Evolutionary conservation across 2,888 invertebrate genomes (phyloP), one percentile per base, ranked within the genome.

Genomic region (Cinara cedri): DNA sequence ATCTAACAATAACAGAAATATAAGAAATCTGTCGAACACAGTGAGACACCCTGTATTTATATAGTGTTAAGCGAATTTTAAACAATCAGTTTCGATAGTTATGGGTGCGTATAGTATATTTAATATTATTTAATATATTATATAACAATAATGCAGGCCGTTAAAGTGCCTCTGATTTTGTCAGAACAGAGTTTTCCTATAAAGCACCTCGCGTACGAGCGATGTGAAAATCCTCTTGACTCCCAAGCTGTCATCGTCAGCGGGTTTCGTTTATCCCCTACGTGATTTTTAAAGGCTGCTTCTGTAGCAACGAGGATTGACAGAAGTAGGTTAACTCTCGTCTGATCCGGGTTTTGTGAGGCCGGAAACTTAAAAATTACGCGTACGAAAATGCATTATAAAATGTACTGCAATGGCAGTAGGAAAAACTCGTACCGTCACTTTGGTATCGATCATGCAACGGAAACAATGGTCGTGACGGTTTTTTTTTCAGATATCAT

Each of bases 91-190:
- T 26, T 1, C 3, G 49, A 14, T n/a, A n/a, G 14, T 19, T 0
- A 34, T 19, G 19, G 26, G 3, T 6, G 34, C 6, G 34, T 34
- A 34, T n/a, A 34, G 34, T 49, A 26, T 14, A n/a, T n/a, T n/a
- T n/a, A n/a, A n/a, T n/a, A n/a, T n/a, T n/a, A n/a, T n/a, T n/a
- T n/a, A n/a, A n/a, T n/a, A 26, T 49, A 24, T 19, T 49, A 19
- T 4, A 26, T 34, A 19, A 55, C 6, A 34, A 34, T 34, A 19
- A 55, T 57, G 21, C 44, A 3, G n/a, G n/a, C 3, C 44, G 42
- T 49, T 34, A 16, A 60, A 72, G 49, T 72, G 14, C 19, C 10
- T 34, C 34, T 62, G 26, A 72, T 62, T 49, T 62, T 51, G 46
- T 49, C 60, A 49, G 34, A 1, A 19, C 13, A 49, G 26, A 26